Conservation (phyloP, 2,113 vertebrate species). For the Mus pahari region DNA sequence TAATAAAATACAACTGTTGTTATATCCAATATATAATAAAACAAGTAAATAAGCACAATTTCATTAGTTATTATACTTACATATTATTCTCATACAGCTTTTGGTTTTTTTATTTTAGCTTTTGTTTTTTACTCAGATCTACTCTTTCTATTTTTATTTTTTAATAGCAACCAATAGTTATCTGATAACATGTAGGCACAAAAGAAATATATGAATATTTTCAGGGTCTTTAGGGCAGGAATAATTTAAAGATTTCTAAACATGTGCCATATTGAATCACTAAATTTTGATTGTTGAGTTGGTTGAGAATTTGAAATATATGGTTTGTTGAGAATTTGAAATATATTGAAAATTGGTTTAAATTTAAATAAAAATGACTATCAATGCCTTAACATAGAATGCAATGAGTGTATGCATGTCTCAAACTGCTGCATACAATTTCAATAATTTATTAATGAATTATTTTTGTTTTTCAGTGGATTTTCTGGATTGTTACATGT, state of each 20-base stretch:
- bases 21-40: neutral
- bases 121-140: neutral
- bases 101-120: neutral
- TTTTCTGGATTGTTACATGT: too few relatives aligned
- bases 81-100: neutral
- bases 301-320: too few relatives aligned
- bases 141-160: neutral
- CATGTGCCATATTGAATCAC: neutral
- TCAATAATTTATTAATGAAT: too few relatives aligned
- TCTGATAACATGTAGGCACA: neutral
- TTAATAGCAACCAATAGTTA: neutral
- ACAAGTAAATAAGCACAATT: neutral
- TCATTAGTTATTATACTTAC: neutral
- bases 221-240: neutral
- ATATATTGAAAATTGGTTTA: too few relatives aligned
- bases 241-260: neutral
- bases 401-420: too few relatives aligned
- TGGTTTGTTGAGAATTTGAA: too few relatives aligned
- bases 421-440: too few relatives aligned
- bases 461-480: too few relatives aligned
- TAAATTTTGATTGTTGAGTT: too few relatives aligned
- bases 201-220: neutral
- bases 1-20: neutral
- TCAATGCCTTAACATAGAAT: too few relatives aligned
- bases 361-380: too few relatives aligned